Evolutionary conservation across 2,888 invertebrate species (phyloP).

Genomic region (Tryphoninae sp.): DNA sequence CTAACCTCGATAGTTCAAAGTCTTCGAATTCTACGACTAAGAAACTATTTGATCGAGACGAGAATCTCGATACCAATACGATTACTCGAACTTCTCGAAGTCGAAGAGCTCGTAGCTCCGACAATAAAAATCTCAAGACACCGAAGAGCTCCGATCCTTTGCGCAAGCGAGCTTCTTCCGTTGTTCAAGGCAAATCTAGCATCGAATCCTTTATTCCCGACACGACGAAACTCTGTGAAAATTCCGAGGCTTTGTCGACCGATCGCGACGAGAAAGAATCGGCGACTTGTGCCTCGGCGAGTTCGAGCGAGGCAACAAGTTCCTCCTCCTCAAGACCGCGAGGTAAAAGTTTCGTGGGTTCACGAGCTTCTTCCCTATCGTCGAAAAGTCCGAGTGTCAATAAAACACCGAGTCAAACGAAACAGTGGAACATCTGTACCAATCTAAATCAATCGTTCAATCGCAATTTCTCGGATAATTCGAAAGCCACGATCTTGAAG

Average conservation of each 20-base stretch:
- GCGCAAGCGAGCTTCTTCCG: constrained; percentile 29
- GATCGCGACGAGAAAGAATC: constrained; percentile 61
- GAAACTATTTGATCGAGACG: constrained; percentile 46
- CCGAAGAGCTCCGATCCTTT: constrained; percentile 2
- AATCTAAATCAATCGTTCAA: constrained; percentile 59
- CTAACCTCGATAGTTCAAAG: constrained; percentile 30
- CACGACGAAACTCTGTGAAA: constrained; percentile 10
- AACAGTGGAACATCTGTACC: constrained; percentile 48
- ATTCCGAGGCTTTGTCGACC: constrained; percentile 50
- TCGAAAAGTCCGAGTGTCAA: constrained; percentile 52
- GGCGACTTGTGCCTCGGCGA: constrained; percentile 64
- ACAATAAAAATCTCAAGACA: constrained; percentile 9
- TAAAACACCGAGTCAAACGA: constrained; percentile 38
- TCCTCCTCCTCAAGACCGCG: constrained; percentile 62
- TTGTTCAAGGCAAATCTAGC: constrained; percentile 44
- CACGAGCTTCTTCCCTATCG: constrained; percentile 65
- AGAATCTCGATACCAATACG: constrained; percentile 4
- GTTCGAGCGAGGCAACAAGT: constrained; percentile 68
- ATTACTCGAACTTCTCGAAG: constrained; percentile 36
- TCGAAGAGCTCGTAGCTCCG: constrained; percentile 26
- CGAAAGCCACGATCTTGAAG: constrained; percentile 12
- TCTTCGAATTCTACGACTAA: constrained; percentile 28
- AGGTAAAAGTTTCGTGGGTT: constrained; percentile 54
- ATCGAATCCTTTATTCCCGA: constrained; percentile 44
- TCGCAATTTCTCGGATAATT: constrained; percentile 40